Evolutionary conservation across 2,888 invertebrate species (phyloP), one percentile per base, ranked within the genome.

Genomic region (Dynastes hyllus): DNA sequence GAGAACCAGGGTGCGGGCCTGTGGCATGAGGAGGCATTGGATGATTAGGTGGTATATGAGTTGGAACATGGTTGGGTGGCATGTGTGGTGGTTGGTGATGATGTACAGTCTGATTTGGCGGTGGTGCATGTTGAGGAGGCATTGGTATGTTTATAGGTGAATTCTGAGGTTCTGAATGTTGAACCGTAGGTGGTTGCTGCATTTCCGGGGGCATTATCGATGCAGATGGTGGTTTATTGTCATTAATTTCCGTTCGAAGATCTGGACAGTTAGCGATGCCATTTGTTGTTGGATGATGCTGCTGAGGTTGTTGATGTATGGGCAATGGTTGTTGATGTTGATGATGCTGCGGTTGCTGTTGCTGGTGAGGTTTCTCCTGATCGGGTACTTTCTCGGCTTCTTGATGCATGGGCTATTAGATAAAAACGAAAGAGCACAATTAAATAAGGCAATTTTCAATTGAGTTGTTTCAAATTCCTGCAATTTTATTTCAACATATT

Each of bases 61-160:
- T 83, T n/a, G 85, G 84, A 51, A 81, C 83, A 65, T 80, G 81
- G 66, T 77, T 79, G 13, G 83, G 84, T 32, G 83, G 83, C 65
- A 78, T 80, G 63, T 83, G 83, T 6, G 82, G 81, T 32, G 81
- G 81, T 70, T 82, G 73, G 76, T 80, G 82, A 29, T 83, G 82
- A 75, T 71, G 77, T 13, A 80, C 53, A n/a, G 71, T 53, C 67
- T 73, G 78, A 32, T 40, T 50, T 6, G 73, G 77, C 9, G 70
- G 80, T 32, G 82, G 84, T 27, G 73, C 79, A 1, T 81, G 82
- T 65, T 82, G 81, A 66, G 82, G 83, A n/a, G 84, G 85, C 37
- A 81, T 83, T 79, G 81, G 81, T 81, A 86, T 85, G 9, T 84
- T 69, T 51, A 78, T 77, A 11, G 77, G 77, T 6, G 79, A 82